Conservation (phyloP, 2,888 invertebrate species). For the Argyresthia albistria region DNA sequence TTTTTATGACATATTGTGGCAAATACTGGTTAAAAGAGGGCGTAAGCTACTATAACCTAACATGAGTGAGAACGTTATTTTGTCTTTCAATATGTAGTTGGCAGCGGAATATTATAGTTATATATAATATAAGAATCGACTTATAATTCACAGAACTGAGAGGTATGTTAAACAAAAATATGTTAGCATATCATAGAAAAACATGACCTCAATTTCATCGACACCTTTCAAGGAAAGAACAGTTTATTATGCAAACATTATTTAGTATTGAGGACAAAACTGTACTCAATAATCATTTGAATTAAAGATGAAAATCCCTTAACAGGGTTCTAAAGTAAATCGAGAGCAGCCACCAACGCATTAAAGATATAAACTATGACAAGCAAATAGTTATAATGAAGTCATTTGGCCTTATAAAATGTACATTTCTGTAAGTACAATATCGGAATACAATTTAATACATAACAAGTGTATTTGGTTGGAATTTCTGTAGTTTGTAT, state of each 20-base stretch:
- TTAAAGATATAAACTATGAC: conserved; percentile 25
- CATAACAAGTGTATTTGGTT: too few species aligned
- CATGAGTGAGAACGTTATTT: too few species aligned
- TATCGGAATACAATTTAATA: too few species aligned
- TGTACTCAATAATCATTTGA: conserved; percentile 6
- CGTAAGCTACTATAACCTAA: too few species aligned
- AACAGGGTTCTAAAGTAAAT: conserved; percentile 23
- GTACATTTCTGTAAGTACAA: neutral
- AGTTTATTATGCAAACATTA: conserved; percentile 29
- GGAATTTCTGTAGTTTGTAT: too few species aligned
- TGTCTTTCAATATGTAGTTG: too few species aligned
- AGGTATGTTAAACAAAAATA: neutral
- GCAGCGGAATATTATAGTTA: too few species aligned
- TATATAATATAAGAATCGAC: too few species aligned
- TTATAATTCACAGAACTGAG: too few species aligned
- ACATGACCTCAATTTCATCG: conserved; percentile 49
- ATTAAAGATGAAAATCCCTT: conserved; percentile 16
- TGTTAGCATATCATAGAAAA: conserved; percentile 14
- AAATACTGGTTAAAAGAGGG: too few species aligned
- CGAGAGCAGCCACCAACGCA: conserved; percentile 43
- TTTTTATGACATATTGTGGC: too few species aligned
- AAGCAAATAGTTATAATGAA: conserved; percentile 41
- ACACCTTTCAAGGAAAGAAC: conserved; percentile 38
- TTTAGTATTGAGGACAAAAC: conserved; percentile 8
- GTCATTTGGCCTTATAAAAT: conserved; percentile 18